Evolutionary conservation across 2,888 invertebrate species (phyloP).

Genomic region (Halocaridina rubra): DNA sequence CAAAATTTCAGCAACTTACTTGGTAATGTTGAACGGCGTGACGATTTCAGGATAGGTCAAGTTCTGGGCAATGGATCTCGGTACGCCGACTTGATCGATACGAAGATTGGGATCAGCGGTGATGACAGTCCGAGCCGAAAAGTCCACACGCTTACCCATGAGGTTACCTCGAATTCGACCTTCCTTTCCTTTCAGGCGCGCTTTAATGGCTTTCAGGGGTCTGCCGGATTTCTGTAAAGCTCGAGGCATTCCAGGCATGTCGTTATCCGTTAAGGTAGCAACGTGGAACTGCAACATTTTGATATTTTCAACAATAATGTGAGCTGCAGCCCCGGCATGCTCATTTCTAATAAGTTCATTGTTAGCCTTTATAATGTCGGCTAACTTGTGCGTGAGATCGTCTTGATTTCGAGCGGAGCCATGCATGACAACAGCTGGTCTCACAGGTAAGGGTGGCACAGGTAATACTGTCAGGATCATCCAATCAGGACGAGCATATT

Average conservation of each 20-base stretch:
- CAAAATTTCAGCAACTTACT: constrained; percentile 69
- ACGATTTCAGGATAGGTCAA: constrained; percentile 99
- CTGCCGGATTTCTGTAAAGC: constrained; percentile 99
- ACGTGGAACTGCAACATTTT: constrained; percentile 99
- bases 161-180: constrained; percentile 98
- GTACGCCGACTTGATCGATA: constrained; percentile 97
- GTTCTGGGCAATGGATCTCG: constrained; percentile 97
- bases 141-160: constrained; percentile 99
- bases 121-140: constrained; percentile 98
- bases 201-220: constrained; percentile 96
- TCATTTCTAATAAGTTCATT: constrained; percentile 96
- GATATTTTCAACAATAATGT: constrained; percentile 95
- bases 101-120: constrained; percentile 95
- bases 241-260: constrained; percentile 96
- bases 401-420: constrained; percentile 98
- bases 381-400: constrained; percentile 97
- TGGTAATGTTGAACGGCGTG: constrained; percentile 98
- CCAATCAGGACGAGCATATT: constrained; percentile 98
- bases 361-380: constrained; percentile 98
- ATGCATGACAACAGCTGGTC: constrained; percentile 98
- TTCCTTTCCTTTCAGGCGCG: constrained; percentile 90
- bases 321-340: constrained; percentile 95
- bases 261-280: constrained; percentile 97
- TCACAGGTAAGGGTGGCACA: constrained; percentile 94
- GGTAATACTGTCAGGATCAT: constrained; percentile 98